A percentile compares a stretch with the other conserved stretches of the same genome.
Conservation (phyloP, 2,113 vertebrate genomes). For the Amia ocellicauda region DNA sequence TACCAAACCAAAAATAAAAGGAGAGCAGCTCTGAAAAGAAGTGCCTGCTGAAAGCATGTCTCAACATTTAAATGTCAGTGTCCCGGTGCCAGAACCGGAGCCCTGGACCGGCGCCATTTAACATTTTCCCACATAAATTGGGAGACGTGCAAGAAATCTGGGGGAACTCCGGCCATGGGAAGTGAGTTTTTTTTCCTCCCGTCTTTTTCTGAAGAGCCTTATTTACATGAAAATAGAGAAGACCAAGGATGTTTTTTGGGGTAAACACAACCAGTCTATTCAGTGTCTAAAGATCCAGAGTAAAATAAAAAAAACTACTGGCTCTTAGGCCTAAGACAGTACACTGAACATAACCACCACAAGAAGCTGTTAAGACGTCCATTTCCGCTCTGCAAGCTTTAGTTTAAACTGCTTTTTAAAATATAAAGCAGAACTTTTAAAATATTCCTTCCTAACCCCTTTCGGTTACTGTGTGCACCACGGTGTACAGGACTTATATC, state of each 20-base stretch:
- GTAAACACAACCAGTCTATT: conserved; percentile 6
- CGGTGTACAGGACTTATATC: too few relatives aligned
- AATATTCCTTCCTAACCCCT: too few relatives aligned
- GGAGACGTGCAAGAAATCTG: conserved; percentile 18
- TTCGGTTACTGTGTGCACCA: too few relatives aligned
- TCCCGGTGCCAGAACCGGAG: conserved; percentile 22
- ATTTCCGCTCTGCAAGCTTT: too few relatives aligned
- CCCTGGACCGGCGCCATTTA: conserved; percentile 18
- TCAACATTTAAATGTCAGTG: conserved; percentile 18
- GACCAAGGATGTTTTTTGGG: conserved; percentile 11
- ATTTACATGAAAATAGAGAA: conserved; percentile 26
- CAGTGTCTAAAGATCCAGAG: too few relatives aligned
- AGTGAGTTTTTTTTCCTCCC: conserved; percentile 2
- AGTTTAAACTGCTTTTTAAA: too few relatives aligned
- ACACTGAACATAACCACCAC: conserved; percentile 13
- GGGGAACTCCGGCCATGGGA: neutral
- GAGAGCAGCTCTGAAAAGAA: neutral
- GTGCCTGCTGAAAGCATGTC: conserved; percentile 10
- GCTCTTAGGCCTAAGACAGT: too few relatives aligned
- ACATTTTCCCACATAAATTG: conserved; percentile 28
- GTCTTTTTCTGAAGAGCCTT: conserved; percentile 16
- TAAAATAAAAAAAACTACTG: too few relatives aligned
- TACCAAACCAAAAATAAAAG: neutral
- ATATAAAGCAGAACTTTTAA: too few relatives aligned
- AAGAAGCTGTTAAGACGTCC: conserved; percentile 10